These are phyloP conservation scores for Beris morrisii DNA, from an alignment of 2,888 invertebrate genomes.

Conservation along the genomic window DNA sequence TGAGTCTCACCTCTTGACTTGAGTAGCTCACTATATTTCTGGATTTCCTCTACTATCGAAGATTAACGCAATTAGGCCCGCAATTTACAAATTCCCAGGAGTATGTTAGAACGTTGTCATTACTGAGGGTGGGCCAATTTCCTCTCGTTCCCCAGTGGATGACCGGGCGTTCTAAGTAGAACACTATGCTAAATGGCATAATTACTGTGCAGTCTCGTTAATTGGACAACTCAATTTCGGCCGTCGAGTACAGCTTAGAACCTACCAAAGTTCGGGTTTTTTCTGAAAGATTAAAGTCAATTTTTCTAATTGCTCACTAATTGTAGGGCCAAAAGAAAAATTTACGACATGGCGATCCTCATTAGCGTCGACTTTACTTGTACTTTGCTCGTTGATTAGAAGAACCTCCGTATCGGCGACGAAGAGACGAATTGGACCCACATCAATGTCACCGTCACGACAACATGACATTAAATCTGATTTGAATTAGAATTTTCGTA, in stretches of 20 bases:
- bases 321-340: slow-evolving; percentile 15
- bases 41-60: not conserved
- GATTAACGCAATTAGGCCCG: slow-evolving; percentile 20
- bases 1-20: too few species aligned
- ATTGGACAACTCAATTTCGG: too few species aligned
- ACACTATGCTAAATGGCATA: too few species aligned
- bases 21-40: not conserved
- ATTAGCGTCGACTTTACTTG: slow-evolving; percentile 19
- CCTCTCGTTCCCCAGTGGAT: too few species aligned
- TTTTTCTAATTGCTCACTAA: not conserved
- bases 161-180: not conserved
- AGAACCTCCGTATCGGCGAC: not conserved
- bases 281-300: too few species aligned
- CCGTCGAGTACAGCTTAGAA: too few species aligned
- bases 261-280: too few species aligned
- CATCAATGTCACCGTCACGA: slow-evolving; percentile 28
- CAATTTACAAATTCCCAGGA: slow-evolving; percentile 20
- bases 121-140: slow-evolving; percentile 2
- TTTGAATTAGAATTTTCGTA: slow-evolving; percentile 27
- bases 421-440: slow-evolving; percentile 20
- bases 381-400: not conserved
- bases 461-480: slow-evolving; percentile 30
- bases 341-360: slow-evolving; percentile 26
- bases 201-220: too few species aligned
- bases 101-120: slow-evolving; percentile 13